phyloP scores from a whole-genome alignment of 2,888 invertebrate species.

The Pseudococcus longispinus region DNA sequence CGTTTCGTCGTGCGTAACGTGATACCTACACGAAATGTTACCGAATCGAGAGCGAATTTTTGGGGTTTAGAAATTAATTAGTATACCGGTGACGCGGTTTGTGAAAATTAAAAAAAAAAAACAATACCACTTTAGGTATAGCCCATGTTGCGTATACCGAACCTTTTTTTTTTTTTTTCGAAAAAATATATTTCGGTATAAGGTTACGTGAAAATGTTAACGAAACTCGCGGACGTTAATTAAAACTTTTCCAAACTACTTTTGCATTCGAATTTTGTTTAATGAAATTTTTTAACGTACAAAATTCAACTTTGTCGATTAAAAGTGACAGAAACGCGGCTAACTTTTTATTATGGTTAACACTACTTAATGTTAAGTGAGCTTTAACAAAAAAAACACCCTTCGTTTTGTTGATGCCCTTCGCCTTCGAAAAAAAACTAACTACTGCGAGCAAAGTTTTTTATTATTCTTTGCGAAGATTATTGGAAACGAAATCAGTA shows the following conservation, averaged over 20 bases:
- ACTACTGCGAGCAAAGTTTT: neutral
- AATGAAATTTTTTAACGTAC: slow-evolving; percentile 42
- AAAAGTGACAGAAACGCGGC: slow-evolving; percentile 42
- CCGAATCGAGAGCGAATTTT: neutral
- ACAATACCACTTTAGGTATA: slow-evolving; percentile 7
- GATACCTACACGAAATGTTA: slow-evolving; percentile 6
- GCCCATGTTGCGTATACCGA: neutral
- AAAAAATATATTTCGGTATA: slow-evolving; percentile 2
- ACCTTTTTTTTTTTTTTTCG: neutral
- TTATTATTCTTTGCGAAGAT: slow-evolving; percentile 31
- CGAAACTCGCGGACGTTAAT: slow-evolving; percentile 46
- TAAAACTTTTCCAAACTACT: slow-evolving; percentile 47
- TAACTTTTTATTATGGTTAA: slow-evolving; percentile 42
- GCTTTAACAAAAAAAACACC: slow-evolving; percentile 18
- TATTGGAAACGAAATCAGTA: slow-evolving; percentile 19
- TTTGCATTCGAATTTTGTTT: slow-evolving; percentile 51
- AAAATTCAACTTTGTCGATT: slow-evolving; percentile 44
- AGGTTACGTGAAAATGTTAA: slow-evolving; percentile 44
- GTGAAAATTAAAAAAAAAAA: slow-evolving; percentile 5
- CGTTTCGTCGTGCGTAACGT: neutral
- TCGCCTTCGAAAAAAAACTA: neutral
- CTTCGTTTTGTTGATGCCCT: neutral
- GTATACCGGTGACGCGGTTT: slow-evolving; percentile 42
- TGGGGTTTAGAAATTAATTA: slow-evolving; percentile 33
- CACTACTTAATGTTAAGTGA: slow-evolving; percentile 40